phyloP scores from a whole-genome alignment of 2,113 vertebrate genomes.

The Actenoides hombroni region DNA sequence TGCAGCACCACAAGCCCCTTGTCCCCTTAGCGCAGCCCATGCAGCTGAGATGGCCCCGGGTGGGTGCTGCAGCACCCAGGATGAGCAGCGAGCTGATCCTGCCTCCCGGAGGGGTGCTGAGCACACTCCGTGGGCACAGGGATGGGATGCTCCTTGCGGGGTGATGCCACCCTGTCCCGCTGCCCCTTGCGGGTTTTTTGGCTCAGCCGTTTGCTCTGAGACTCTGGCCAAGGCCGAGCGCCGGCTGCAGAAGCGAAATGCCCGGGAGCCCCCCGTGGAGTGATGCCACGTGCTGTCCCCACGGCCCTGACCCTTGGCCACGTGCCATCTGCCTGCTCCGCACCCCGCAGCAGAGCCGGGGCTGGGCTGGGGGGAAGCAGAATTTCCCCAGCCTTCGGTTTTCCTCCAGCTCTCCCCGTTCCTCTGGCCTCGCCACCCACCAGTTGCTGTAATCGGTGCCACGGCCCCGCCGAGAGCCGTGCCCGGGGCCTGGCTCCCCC shows the following conservation, averaged over 20 bases:
- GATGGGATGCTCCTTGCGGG: not conserved
- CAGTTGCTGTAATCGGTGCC: not conserved
- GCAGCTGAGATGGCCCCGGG: not conserved
- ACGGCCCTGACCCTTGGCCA: not conserved
- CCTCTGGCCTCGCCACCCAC: not conserved
- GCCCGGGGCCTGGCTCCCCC: too few relatives aligned
- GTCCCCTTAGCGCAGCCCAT: not conserved
- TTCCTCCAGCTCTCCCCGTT: not conserved
- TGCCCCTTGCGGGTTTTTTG: not conserved
- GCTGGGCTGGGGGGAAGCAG: not conserved
- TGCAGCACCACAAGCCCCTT: not conserved
- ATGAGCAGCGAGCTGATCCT: not conserved
- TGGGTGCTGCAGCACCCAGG: not conserved
- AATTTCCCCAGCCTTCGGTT: not conserved
- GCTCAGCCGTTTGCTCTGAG: rapidly evolving
- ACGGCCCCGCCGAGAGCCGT: not conserved
- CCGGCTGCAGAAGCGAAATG: rapidly evolving
- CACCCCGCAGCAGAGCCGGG: not conserved
- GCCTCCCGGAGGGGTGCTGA: not conserved
- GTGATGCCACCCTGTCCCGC: not conserved
- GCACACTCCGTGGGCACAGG: rapidly evolving
- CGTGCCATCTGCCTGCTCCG: rapidly evolving
- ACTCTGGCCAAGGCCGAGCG: not conserved
- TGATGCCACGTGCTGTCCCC: rapidly evolving
- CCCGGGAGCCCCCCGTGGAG: not conserved